A percentile compares a stretch with the other conserved stretches of the same genome.
These are phyloP conservation scores for Tachysurus fulvidraco DNA, from an alignment of 2,113 vertebrate genomes.

Conservation along the genomic window DNA sequence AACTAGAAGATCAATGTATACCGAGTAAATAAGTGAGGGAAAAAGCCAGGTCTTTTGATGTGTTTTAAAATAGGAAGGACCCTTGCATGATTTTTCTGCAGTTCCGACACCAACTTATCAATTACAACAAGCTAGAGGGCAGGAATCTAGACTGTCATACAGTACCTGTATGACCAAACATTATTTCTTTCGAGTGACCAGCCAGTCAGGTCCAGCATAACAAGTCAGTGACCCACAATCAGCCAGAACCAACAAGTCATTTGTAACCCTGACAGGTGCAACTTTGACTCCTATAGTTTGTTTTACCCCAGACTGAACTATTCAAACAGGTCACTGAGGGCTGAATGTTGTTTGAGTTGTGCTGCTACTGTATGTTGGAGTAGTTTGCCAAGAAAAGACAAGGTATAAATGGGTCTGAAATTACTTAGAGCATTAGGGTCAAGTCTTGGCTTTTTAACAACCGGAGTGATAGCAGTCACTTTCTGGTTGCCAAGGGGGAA, in stretches of 20 bases:
- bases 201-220: not conserved
- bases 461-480: not conserved
- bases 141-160: not conserved
- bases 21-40: not conserved
- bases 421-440: not conserved
- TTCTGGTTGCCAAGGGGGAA: not conserved
- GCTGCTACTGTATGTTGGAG: not conserved
- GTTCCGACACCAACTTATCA: not conserved
- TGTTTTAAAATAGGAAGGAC: not conserved
- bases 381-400: conserved; percentile 1
- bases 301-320: not conserved
- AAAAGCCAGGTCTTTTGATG: not conserved
- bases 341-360: not conserved
- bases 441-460: not conserved
- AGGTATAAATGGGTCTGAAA: not conserved
- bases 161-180: not conserved
- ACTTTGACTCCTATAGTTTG: not conserved
- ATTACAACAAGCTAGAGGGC: not conserved
- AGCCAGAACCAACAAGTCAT: not conserved
- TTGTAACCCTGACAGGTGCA: conserved; percentile 11
- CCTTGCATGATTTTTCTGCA: not conserved
- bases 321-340: conserved; percentile 2
- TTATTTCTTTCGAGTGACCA: not conserved
- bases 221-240: not conserved
- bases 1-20: not conserved